A percentile compares a stretch with the other conserved stretches of the same genome.
These are phyloP conservation scores for Macroglossus sobrinus DNA, from an alignment of 2,113 vertebrate species.

Conservation along the genomic window DNA sequence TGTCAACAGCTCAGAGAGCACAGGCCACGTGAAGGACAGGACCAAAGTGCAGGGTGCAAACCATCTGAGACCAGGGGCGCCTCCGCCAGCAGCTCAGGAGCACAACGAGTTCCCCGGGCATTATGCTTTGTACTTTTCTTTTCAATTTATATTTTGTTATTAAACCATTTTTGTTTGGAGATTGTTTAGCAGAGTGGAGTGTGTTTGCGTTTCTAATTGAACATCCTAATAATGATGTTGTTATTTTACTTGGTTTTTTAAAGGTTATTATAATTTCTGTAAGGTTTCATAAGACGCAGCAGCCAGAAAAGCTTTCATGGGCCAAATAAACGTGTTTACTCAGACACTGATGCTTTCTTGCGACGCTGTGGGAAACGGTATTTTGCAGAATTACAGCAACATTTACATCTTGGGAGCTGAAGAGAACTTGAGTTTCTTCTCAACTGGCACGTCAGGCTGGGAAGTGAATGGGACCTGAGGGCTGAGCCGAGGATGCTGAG, in stretches of 20 bases:
- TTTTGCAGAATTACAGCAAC: not conserved
- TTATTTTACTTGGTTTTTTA: conserved; percentile 59
- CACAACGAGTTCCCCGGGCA: not conserved
- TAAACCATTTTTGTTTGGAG: conserved; percentile 64
- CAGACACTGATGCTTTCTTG: not conserved
- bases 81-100: not conserved
- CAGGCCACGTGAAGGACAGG: accelerated
- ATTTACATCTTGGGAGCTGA: not conserved
- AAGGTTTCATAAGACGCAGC: conserved; percentile 52
- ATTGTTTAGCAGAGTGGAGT: conserved; percentile 10
- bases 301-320: conserved; percentile 32
- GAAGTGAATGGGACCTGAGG: not conserved
- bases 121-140: not conserved
- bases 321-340: not conserved
- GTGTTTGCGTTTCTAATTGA: conserved; percentile 60
- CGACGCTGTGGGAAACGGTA: not conserved
- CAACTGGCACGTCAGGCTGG: not conserved
- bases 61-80: accelerated
- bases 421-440: not conserved
- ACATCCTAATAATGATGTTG: conserved; percentile 56
- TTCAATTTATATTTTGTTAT: conserved; percentile 51
- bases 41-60: accelerated
- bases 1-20: not conserved
- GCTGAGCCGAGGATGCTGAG: accelerated
- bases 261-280: conserved; percentile 66